Evolutionary conservation across 1,140 invertebrate genomes (phyloP).

Genomic region (Gryllus bimaculatus): DNA sequence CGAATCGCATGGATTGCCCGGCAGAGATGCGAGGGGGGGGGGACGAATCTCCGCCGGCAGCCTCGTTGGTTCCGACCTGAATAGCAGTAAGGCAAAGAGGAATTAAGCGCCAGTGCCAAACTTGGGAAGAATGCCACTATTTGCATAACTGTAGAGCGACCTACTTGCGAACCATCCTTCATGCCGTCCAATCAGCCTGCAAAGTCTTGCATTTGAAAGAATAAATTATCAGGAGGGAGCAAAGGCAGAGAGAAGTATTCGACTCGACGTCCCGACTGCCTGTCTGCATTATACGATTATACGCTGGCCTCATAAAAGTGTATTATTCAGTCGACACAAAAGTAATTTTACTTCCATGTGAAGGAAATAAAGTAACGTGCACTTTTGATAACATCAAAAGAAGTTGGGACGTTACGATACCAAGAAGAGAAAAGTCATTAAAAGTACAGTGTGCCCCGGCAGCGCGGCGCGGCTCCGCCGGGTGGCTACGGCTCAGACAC

Average conservation of each 20-base stretch:
- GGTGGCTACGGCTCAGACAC: too few species aligned
- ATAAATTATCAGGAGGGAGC: not conserved
- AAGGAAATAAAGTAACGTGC: not conserved
- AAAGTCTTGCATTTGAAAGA: not conserved
- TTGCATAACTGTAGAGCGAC: not conserved
- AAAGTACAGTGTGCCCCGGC: not conserved
- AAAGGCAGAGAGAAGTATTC: not conserved
- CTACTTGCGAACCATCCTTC: not conserved
- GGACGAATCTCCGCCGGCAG: too few species aligned
- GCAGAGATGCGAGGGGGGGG: too few species aligned
- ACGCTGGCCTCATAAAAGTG: not conserved
- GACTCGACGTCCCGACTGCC: not conserved
- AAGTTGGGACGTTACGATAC: not conserved
- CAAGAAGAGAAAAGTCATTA: constrained; percentile 5
- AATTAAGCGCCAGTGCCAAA: not conserved
- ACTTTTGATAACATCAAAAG: constrained; percentile 5
- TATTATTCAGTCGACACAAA: constrained; percentile 1
- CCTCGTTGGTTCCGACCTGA: not conserved
- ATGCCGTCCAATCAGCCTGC: not conserved
- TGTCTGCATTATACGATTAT: not conserved
- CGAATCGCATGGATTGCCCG: too few species aligned
- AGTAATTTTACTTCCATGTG: constrained; percentile 5
- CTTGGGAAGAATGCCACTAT: not conserved
- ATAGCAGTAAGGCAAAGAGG: not conserved
- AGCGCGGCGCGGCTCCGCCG: too few species aligned